Evolutionary conservation across 2,797 vertebrate species (phyloP), one percentile per base, ranked within the genome.

Genomic region (Pantherophis alleghaniensis): DNA sequence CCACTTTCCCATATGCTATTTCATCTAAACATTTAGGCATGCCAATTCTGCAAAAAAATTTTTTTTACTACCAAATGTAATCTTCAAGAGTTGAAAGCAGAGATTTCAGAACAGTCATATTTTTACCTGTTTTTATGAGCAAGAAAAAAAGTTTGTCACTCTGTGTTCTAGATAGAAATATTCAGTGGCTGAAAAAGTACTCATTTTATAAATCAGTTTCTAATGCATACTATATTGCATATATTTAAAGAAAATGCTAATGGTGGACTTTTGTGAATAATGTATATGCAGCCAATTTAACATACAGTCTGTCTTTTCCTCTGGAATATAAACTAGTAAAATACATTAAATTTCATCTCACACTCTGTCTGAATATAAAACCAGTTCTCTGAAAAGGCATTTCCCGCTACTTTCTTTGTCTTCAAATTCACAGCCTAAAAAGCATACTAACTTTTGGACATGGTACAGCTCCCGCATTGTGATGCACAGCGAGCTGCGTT

Each of bases 341-440:
- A 88, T 94, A 63, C 97, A 97, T 96, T 96, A 96, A 95, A 96
- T 96, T 97, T 96, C 97, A 94, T 94, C 96, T 98, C 97, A 97
- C 95, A 95, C 96, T 96, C 94, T 90, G 86, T 91, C 93, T 93
- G 95, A 94, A 97, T 96, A 95, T 92, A 94, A 96, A 95, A 88
- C 95, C 59, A 95, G 32, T 74, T 91, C 96, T 97, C 97, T 98
- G 97, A 98, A 96, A 96, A 96, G 93, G 94, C 93, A 63, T 95
- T 95, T 66, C 94, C 93, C 0, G 0, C 96, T 93, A 91, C 94
- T 94, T 94, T 94, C 93, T 96, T 97, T 96, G 97, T 94, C 94
- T 96, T 37, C 6, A 92, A 95, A 96, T 97, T 97, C 97, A 96
- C 95, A 97, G 95, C 94, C 96, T 86, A 32, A 93, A 47, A 0